Conservation (phyloP, 2,113 vertebrate species). For the Nannobrachium achirus region DNA sequence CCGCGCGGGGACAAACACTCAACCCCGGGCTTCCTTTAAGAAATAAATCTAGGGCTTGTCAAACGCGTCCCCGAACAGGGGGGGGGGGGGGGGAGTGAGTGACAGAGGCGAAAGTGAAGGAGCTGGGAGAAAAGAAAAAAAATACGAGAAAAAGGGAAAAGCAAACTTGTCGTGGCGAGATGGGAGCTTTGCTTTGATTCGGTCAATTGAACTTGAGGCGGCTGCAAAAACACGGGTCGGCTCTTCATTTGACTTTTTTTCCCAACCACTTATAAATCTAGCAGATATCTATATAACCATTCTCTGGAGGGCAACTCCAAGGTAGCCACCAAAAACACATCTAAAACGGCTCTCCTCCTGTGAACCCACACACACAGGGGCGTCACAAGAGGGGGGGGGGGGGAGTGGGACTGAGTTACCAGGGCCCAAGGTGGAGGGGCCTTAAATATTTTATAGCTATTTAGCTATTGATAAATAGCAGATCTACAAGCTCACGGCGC, state of each 20-base stretch:
- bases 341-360: too few species aligned
- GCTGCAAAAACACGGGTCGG: constrained; percentile 49
- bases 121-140: background rate
- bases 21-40: constrained; percentile 45
- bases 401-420: too few species aligned
- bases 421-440: too few species aligned
- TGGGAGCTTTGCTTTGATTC: constrained; percentile 45
- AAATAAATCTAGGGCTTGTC: constrained; percentile 65
- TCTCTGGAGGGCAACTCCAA: constrained; percentile 34
- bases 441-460: too few species aligned
- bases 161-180: constrained; percentile 38
- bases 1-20: constrained; percentile 35
- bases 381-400: too few species aligned
- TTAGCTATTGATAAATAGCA: too few species aligned
- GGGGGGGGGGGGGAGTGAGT: constrained; percentile 14
- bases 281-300: constrained; percentile 33
- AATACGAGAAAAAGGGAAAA: background rate
- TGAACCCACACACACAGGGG: too few species aligned
- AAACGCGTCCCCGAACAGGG: constrained; percentile 18
- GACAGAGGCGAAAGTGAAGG: constrained; percentile 11
- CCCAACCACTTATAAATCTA: constrained; percentile 49
- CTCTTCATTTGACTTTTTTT: constrained; percentile 39
- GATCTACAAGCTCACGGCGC: too few species aligned
- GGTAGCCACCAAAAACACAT: too few species aligned
- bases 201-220: constrained; percentile 45